Evolutionary conservation across 1,140 invertebrate genomes (phyloP), one percentile per base, ranked within the genome.

Genomic region (Caligus rogercresseyi): DNA sequence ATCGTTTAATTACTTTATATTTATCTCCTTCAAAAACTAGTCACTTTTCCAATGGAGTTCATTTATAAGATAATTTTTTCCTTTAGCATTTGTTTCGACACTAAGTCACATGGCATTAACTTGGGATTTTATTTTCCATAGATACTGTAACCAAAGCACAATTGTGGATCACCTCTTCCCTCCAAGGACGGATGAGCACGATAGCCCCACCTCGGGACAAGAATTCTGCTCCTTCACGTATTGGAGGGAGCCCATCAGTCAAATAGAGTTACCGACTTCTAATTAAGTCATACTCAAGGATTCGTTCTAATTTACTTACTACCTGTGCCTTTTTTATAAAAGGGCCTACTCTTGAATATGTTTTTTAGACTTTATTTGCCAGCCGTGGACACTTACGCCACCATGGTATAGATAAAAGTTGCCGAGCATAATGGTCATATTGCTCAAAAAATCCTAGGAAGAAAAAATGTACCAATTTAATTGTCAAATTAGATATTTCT

Each of bases 141-240:
- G 54, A 25, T 56, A 56, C 54, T 20, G 24, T 25, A 21, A 23
- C 24, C 54, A 56, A 25, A 56, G 54, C 54, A 20, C 54, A 25
- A 56, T 56, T 20, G 54, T 56, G n/a, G 54, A 56, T 18, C 54
- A 56, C 16, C 16, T 56, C 15, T 56, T 56, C 24, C 54, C 54
- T 20, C 54, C 54, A 25, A 20, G 54, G 24, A 56, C 54, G n/a
- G 54, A 25, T 56, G 54, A 25, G 2, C 16, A 16, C 16, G 54
- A 56, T 56, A 56, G 54, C 20, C 54, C 54, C 15, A 25, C 20
- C 15, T 21, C 54, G 16, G 19, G 24, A 25, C 20, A 20, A 25
- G 54, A 56, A 21, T 56, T 56, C 24, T 56, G 19, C n/a, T 56
- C 54, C 2, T 56, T 56, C 18, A 23, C 24, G n/a, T 56, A 56